A percentile compares a stretch with the other conserved stretches of the same genome.
Evolutionary conservation across 1,140 invertebrate species (phyloP).

Genomic region (Thrips palmi): DNA sequence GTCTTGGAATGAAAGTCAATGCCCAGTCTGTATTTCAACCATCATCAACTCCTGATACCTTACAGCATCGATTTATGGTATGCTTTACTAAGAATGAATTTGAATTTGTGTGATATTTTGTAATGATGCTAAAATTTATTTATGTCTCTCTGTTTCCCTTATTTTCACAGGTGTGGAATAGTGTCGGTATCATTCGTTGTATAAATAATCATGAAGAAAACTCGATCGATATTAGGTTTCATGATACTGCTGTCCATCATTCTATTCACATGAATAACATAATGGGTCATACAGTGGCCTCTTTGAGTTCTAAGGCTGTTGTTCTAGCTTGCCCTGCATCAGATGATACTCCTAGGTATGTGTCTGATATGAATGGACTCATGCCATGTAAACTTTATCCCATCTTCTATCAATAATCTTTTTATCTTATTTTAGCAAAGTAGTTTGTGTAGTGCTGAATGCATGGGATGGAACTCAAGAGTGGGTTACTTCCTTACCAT

Average conservation of each 20-base stretch:
- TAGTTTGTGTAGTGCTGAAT: constrained; percentile 53
- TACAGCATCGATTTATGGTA: constrained; percentile 65
- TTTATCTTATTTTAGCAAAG: constrained; percentile 37
- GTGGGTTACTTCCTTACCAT: constrained; percentile 60
- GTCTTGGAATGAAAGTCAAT: constrained; percentile 25
- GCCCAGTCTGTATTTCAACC: constrained; percentile 77
- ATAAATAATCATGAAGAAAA: constrained; percentile 50
- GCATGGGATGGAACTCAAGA: constrained; percentile 70
- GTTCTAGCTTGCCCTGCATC: constrained; percentile 52
- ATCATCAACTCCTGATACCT: constrained; percentile 64
- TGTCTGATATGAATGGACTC: no score
- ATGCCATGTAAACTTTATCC: no score
- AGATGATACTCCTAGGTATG: constrained; percentile 31
- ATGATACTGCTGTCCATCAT: constrained; percentile 78
- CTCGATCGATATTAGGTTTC: constrained; percentile 88
- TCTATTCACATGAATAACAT: constrained; percentile 75
- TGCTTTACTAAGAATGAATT: constrained; percentile 7
- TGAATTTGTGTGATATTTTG: neutral
- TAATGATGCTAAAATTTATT: constrained; percentile 2
- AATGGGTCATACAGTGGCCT: constrained; percentile 61
- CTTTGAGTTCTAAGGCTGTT: constrained; percentile 57
- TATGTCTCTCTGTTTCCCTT: constrained; percentile 11
- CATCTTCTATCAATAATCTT: no score
- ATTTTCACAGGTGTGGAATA: constrained; percentile 55
- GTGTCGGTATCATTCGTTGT: constrained; percentile 59